Base-by-base conservation (phyloP, 2,113 vertebrate genomes). In the Tautogolabrus adspersus region DNA sequence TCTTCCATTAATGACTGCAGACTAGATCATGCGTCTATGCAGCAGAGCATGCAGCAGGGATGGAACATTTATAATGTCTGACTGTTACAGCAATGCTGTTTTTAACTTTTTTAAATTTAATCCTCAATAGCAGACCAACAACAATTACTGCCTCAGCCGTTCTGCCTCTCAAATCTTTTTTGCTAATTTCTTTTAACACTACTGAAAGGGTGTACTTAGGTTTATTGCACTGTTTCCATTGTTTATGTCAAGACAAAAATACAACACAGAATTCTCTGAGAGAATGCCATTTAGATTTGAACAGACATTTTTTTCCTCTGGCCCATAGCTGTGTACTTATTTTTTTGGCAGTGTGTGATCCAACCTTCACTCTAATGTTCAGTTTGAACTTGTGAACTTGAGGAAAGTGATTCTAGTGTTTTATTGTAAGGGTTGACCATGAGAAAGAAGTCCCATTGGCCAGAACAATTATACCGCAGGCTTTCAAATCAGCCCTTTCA, bases 41-140 rank as follows among this genome's bases (percentile, higher is more conserved):
- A 66, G 23, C 75, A 34, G 72, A 74, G 22, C 72, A 22, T 72
- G 65, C 66, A 62, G 69, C 46, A 40, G 54, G 40, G 72, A 55
- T 73, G 67, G 76, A 66, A 66, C 66, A 52, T 72, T 78, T 75
- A 75, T 82, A 63, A 71, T 9, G n/a, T 80, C 70, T 72, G 74
- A 60, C 70, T 2, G 5, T 49, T 69, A 66, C 55, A 72, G 57
- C 71, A 21, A 44, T 19, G 37, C 44, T 62, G 68, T 67, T 77
- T 49, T 77, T 56, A 66, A 58, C 63, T 77, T 72, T 56, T 69
- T 72, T 75, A 72, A 72, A 82, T 84, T 67, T 75, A 16, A 72
- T 70, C 66, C 69, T 69, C 75, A 78, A 55, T 73, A 67, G 78
- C 55, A 57, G 63, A 69, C 57, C 38, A 47, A 71, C 79, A 72